A percentile compares a stretch with the other conserved stretches of the same genome.
phyloP scores from a whole-genome alignment of 2,113 vertebrate species.

The Dasyurus viverrinus region DNA sequence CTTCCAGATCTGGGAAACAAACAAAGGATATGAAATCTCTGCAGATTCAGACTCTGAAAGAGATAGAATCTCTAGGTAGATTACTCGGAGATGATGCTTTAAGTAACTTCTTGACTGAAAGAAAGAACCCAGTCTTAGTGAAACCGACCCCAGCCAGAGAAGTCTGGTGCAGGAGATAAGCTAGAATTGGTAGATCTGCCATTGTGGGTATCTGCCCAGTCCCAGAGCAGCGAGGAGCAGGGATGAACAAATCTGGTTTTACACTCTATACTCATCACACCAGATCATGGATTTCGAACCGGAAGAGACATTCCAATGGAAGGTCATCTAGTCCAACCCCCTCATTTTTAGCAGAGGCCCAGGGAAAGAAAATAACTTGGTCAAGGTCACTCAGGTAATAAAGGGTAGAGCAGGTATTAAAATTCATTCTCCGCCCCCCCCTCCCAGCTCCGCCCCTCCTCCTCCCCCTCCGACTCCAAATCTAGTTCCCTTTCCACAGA shows the following conservation, averaged over 20 bases:
- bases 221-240: background rate
- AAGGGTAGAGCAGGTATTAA: constrained; percentile 24
- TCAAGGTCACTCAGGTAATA: constrained; percentile 34
- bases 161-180: background rate
- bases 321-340: background rate
- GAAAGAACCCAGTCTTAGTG: background rate
- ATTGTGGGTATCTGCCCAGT: background rate
- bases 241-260: background rate
- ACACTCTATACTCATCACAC: background rate
- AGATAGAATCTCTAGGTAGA: background rate
- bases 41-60: background rate
- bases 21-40: background rate
- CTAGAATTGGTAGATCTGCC: background rate
- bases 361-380: constrained; percentile 37
- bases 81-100: background rate
- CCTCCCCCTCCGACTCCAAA: background rate
- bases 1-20: background rate
- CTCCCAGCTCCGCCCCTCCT: too few relatives aligned
- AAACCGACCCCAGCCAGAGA: background rate
- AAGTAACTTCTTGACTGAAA: background rate
- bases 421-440: background rate
- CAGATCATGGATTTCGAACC: background rate
- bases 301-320: background rate
- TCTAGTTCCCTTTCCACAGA: background rate
- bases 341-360: constrained; percentile 3